phyloP scores from a whole-genome alignment of 1,140 invertebrate genomes.

The Tetramorium parvispinum region DNA sequence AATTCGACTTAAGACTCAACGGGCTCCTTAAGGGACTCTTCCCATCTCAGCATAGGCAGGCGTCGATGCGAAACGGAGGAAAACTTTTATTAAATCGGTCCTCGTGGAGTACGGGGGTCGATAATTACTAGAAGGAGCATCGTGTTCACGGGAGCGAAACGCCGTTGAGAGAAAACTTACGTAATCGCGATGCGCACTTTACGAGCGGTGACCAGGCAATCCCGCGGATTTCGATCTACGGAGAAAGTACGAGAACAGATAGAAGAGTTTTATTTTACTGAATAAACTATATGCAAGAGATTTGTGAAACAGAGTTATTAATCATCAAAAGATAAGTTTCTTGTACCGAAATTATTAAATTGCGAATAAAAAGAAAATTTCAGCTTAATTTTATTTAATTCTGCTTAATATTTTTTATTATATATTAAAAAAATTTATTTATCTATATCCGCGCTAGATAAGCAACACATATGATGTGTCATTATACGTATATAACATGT shows the following conservation, averaged over 20 bases:
- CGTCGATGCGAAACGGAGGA: constrained; percentile 45
- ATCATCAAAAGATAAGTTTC: constrained; percentile 9
- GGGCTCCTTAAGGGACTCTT: constrained; percentile 15
- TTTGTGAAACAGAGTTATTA: constrained; percentile 28
- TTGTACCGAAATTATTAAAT: neutral
- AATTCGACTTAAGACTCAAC: constrained; percentile 40
- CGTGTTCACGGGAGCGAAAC: constrained; percentile 51
- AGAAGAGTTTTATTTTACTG: constrained; percentile 4
- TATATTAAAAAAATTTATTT: neutral
- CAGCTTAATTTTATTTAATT: neutral
- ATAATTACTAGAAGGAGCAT: constrained; percentile 55
- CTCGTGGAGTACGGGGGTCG: constrained; percentile 16
- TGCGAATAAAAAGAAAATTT: neutral
- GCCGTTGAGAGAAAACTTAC: constrained; percentile 52
- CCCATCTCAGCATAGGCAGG: neutral
- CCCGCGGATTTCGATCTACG: constrained; percentile 35
- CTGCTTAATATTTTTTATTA: neutral
- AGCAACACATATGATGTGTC: no score
- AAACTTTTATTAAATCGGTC: constrained; percentile 65
- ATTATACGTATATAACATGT: no score
- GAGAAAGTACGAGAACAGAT: constrained; percentile 42
- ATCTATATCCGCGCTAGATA: neutral
- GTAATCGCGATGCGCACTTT: constrained; percentile 53
- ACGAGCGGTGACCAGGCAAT: constrained; percentile 17
- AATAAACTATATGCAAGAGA: constrained; percentile 8